Conservation (phyloP, 1,140 invertebrate species). For the Pentalonia nigronervosa region DNA sequence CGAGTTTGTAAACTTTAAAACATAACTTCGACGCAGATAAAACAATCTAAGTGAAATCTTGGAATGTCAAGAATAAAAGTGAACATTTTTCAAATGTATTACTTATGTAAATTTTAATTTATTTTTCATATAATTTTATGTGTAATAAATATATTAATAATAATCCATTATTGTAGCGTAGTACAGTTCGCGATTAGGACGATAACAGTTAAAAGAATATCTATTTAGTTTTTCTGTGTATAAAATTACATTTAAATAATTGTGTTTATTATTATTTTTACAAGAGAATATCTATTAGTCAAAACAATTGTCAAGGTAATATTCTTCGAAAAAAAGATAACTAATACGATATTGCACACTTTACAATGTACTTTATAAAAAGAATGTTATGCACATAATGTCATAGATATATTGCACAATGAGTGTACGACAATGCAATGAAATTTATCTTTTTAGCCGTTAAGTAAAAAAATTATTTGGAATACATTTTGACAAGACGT, state of each 20-base stretch:
- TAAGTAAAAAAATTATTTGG: neutral
- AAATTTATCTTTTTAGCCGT: neutral
- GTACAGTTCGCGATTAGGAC: neutral
- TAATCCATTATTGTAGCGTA: neutral
- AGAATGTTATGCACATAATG: neutral
- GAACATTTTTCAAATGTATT: neutral
- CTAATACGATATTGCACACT: neutral
- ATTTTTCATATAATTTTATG: neutral
- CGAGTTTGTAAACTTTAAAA: neutral
- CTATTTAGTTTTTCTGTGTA: neutral
- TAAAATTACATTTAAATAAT: neutral
- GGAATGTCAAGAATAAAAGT: neutral
- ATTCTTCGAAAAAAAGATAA: neutral
- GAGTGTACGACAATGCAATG: neutral
- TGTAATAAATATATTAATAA: neutral
- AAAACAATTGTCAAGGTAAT: neutral
- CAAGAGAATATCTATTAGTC: neutral
- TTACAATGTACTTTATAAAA: neutral
- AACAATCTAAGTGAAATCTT: slow-evolving; percentile 14
- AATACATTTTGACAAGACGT: neutral
- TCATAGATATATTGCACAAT: neutral
- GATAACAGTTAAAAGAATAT: neutral
- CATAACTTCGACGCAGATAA: neutral
- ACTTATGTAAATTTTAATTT: neutral
- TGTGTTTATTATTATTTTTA: neutral